These are phyloP conservation scores for Zeugodacus cucurbitae DNA, from an alignment of 1,140 invertebrate species.

Conservation along the genomic window DNA sequence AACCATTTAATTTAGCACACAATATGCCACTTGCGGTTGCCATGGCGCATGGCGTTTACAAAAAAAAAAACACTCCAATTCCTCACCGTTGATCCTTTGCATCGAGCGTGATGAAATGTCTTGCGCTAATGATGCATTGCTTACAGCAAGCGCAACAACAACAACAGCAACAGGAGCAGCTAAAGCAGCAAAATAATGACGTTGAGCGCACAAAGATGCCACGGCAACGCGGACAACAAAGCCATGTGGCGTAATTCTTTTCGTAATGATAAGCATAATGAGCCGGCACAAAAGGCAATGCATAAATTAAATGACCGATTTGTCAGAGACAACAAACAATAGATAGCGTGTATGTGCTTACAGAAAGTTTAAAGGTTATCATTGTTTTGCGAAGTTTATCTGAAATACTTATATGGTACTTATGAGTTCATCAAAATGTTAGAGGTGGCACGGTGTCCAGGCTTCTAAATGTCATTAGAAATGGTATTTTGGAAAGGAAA, in stretches of 20 bases:
- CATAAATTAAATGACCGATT: neutral
- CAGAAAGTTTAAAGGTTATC: no score
- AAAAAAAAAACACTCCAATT: neutral
- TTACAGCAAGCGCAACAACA: neutral
- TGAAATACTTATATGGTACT: no score
- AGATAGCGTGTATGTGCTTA: neutral
- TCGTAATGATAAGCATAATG: constrained; percentile 32
- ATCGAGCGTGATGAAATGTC: neutral
- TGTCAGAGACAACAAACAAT: neutral
- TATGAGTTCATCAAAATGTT: no score
- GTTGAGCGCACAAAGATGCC: neutral
- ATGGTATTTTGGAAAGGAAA: no score
- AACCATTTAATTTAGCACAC: constrained; percentile 36
- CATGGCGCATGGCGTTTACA: neutral
- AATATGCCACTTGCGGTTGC: constrained; percentile 19
- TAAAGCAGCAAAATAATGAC: neutral
- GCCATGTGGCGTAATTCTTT: constrained; percentile 11
- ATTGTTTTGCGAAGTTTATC: no score
- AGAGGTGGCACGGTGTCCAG: no score
- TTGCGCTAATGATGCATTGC: constrained; percentile 31
- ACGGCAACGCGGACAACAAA: constrained; percentile 26
- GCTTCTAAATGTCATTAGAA: no score
- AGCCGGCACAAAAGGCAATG: neutral
- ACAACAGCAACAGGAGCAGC: neutral
- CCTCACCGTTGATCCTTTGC: constrained; percentile 1